Evolutionary conservation across 53 echinoderm and acorn worm species (phyloP), one percentile per base, ranked within the genome.

Genomic region (Luidia sarsii): DNA sequence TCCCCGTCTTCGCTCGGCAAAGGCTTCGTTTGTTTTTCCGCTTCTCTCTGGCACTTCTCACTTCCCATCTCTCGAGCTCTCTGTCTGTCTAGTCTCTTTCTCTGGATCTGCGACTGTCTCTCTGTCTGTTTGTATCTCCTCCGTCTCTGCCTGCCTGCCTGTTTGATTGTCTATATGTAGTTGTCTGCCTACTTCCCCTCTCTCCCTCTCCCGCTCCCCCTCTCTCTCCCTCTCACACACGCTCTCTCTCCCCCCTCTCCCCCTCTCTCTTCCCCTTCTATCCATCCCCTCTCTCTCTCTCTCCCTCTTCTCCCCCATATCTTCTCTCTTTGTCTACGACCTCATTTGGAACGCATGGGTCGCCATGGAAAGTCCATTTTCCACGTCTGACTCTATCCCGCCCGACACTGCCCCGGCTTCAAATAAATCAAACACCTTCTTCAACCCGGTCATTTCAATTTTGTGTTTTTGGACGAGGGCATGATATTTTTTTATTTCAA

Each of bases 331-430:
- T n/a, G n/a, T n/a, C n/a, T n/a, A n/a, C n/a, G n/a, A n/a, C n/a
- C 77, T 77, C 77, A 77, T 77, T 77, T 77, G 41, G 60, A 59
- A 77, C 77, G 77, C 77, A 60, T 77, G 77, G 77, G 21, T 77
- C 59, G 77, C 43, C 77, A 77, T 55, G 77, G 59, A 59, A 57
- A 77, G 61, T 61, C 77, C 60, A 77, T 77, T 77, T 60, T 48
- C 77, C 41, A 7, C 41, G 45, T 43, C 60, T 61, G 77, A 46
- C 11, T 55, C 61, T 77, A 77, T 60, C 33, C 60, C 6, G 6
- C 41, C 59, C 39, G 39, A 43, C 41, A 39, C 38, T 77, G 77
- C 28, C 59, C 60, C 39, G 45, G 46, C 61, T 11, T 36, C 29
- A 60, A 14, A 77, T 60, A 77, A 59, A 77, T 60, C 77, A 77